Conservation (phyloP, 2,797 vertebrate genomes). For the Gymnopithys bicolor region DNA sequence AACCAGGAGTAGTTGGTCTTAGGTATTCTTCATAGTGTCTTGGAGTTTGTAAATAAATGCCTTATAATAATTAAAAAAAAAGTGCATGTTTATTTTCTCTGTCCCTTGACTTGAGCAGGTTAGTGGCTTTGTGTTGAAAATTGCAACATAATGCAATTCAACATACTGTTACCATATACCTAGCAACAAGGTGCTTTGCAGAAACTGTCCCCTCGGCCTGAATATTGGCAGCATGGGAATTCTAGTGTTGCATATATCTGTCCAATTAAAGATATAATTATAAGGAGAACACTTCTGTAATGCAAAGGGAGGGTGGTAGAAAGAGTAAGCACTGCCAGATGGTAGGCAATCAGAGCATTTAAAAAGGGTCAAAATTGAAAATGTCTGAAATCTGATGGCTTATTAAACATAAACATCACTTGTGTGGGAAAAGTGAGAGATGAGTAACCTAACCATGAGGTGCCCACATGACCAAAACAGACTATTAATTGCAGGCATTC, state of each 20-base stretch:
- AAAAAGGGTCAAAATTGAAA: conserved; percentile 37
- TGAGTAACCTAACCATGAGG: conserved; percentile 32
- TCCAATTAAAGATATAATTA: conserved; percentile 38
- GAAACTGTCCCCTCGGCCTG: not conserved
- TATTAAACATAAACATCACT: not conserved
- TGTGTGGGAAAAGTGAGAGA: conserved; percentile 58
- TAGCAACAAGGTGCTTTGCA: not conserved
- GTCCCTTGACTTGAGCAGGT: not conserved
- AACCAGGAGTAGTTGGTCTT: not conserved
- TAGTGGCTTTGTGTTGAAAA: not conserved
- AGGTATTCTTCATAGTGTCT: not conserved
- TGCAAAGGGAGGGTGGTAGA: conserved; percentile 6
- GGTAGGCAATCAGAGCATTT: conserved; percentile 22
- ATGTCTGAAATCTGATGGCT: not conserved
- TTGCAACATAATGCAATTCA: not conserved
- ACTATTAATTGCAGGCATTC: conserved; percentile 24
- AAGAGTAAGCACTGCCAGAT: conserved; percentile 51
- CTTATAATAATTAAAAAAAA: not conserved
- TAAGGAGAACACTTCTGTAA: conserved; percentile 34
- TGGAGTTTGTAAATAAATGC: not conserved
- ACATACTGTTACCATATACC: not conserved
- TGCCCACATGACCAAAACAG: conserved; percentile 5
- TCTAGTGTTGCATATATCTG: not conserved
- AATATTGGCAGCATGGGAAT: conserved; percentile 7
- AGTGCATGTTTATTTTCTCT: not conserved